Base-by-base conservation (phyloP, 2,888 invertebrate genomes). In the Phalera bucephala region DNA sequence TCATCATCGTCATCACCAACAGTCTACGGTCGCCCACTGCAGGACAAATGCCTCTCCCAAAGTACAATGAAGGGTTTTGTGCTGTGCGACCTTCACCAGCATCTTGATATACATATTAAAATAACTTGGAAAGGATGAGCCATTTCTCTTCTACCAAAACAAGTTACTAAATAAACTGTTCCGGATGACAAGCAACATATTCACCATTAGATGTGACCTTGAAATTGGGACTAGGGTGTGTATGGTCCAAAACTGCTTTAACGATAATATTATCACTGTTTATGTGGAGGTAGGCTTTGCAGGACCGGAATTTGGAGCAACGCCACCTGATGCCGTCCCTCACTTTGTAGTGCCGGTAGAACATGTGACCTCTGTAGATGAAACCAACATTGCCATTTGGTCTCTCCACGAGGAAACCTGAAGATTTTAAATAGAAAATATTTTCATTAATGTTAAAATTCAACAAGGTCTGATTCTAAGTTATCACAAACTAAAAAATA, bases 251-350 rank as follows among this genome's bases (percentile, higher is more conserved):
- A 2, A 27, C 14, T 1, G 27, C 27, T 9, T 27, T 27, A 14
- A 14, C 9, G 5, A 27, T 9, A n/a, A n/a, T 14, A 12, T 27
- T 14, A 9, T 2, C 3, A 1, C 14, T 27, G 7, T 27, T 27
- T 4, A 12, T 27, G 4, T 27, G 4, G 33, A 37, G 26, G 44
- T 27, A 27, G 4, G 27, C 27, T 13, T 14, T 13, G 27, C 27
- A 27, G 1, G 8, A 1, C 5, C 14, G 52, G 33, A 42, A 54
- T 9, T 35, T 43, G 9, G 43, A 43, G 13, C 50, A 52, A 13
- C 50, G 45, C 40, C 52, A 49, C 17, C 53, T 17, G 30, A 36
- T 32, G 9, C 57, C 57, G 15, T 43, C 31, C 23, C 23, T 31
- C 30, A 50, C 21, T 6, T 25, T 27, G 15, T 39, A 47, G 13